Conservation (phyloP, 1,140 invertebrate species). For the Camponotus pennsylvanicus region DNA sequence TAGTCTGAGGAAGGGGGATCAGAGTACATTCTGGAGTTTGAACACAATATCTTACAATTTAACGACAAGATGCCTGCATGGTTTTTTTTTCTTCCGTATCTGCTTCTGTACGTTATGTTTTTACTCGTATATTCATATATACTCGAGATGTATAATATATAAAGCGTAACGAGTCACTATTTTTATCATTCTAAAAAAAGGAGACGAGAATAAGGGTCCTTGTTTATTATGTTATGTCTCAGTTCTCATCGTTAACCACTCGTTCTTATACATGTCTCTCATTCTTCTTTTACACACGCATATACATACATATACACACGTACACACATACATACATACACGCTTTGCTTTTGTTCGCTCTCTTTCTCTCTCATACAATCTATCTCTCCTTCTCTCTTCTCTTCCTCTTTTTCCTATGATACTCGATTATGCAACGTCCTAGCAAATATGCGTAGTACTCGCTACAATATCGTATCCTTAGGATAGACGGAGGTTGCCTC, state of each 20-base stretch:
- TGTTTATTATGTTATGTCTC: slow-evolving; percentile 81
- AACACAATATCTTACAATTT: slow-evolving; percentile 86
- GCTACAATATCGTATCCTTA: slow-evolving; percentile 67
- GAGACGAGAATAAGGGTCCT: slow-evolving; percentile 80
- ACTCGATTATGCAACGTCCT: slow-evolving; percentile 77
- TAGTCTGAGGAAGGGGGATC: slow-evolving; percentile 84
- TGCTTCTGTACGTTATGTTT: slow-evolving; percentile 82
- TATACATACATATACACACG: slow-evolving; percentile 67
- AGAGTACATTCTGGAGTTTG: slow-evolving; percentile 85
- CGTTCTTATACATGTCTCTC: slow-evolving; percentile 50
- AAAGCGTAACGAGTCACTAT: slow-evolving; percentile 84
- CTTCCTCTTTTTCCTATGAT: slow-evolving; percentile 44
- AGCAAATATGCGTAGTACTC: slow-evolving; percentile 72
- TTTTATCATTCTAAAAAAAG: slow-evolving; percentile 81
- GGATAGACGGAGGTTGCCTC: slow-evolving; percentile 70
- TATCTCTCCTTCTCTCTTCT: neutral
- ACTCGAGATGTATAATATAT: slow-evolving; percentile 82
- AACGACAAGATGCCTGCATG: slow-evolving; percentile 85
- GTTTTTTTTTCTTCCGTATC: slow-evolving; percentile 81
- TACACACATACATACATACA: slow-evolving; percentile 58
- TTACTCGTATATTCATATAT: slow-evolving; percentile 81
- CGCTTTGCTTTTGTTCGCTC: slow-evolving; percentile 65
- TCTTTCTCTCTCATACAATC: slow-evolving; percentile 26
- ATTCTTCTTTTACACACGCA: slow-evolving; percentile 35
- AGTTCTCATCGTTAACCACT: slow-evolving; percentile 79